Evolutionary conservation across 2,888 invertebrate genomes (phyloP).

Genomic region (Laothoe populi): DNA sequence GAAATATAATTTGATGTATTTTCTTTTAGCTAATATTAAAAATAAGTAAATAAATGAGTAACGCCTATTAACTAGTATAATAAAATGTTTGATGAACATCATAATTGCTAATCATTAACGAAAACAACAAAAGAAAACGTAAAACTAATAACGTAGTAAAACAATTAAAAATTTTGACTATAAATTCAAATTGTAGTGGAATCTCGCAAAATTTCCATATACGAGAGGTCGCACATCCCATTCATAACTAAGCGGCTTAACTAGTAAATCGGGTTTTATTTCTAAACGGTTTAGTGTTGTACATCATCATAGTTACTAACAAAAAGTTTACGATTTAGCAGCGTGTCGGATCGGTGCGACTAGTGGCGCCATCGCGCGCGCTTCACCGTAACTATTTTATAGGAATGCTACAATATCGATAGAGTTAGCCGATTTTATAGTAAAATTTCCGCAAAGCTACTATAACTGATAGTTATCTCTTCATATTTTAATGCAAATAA

Average conservation of each 20-base stretch:
- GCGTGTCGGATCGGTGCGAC: constrained; percentile 57
- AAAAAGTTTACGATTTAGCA: constrained; percentile 59
- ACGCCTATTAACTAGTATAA: neutral
- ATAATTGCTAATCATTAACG: neutral
- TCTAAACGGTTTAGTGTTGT: constrained; percentile 27
- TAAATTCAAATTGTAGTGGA: neutral
- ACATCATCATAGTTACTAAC: constrained; percentile 47
- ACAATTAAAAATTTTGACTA: neutral
- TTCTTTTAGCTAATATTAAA: neutral
- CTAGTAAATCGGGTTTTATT: constrained; percentile 26
- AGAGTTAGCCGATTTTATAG: neutral
- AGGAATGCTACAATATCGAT: constrained; percentile 37
- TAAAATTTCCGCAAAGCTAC: neutral
- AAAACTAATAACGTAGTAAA: neutral
- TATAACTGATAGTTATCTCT: neutral
- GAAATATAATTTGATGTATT: neutral
- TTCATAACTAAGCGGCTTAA: constrained; percentile 17
- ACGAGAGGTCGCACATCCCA: constrained; percentile 27
- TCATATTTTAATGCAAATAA: too few relatives aligned
- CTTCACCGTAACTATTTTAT: constrained; percentile 47
- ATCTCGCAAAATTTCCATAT: constrained; percentile 18
- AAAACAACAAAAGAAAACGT: neutral
- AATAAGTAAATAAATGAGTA: neutral
- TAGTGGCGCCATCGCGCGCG: constrained; percentile 67
- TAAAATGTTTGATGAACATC: neutral